Evolutionary conservation across 37 sponge, comb jelly and placozoan species (phyloP), one percentile per base, ranked within the genome.

Genomic region (Tethya wilhelma): DNA sequence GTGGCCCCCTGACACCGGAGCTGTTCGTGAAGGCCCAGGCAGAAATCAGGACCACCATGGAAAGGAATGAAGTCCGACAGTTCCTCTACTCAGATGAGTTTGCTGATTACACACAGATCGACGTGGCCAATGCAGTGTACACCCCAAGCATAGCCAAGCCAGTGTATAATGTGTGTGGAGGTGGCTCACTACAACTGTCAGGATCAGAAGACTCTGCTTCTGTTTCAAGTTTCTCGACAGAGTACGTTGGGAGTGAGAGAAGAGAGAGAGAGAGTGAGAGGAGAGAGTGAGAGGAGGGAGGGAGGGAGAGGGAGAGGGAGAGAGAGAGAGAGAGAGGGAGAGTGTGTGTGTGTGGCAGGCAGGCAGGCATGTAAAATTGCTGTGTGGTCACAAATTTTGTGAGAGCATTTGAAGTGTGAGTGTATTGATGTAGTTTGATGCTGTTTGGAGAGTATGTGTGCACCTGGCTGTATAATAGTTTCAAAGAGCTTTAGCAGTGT

Each of bases 191-290:
- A 14, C 88, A 76, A 31, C 81, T 81, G 32, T 80, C 82, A 0
- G 70, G 79, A 29, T 75, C 82, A 5, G 88, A 87, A 23, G 87
- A 87, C 58, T 87, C 88, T 1, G 74, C 81, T 32, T 81, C 81
- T 19, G 12, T 81, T 4, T 49, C 87, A 25, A 80, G 81, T 59
- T 77, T 44, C 74, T 62, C 79, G 7, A 71, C 86, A 6, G 86
- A 86, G 86, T 86, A 71, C 73, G 86, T 79, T 32, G 40, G 7
- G 11, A 30, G 71, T 71, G 53, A 8, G 71, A 32, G 6, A 25
- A 30, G 45, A 43, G 49, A 37, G 68, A 31, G 38, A 67, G 68
- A 67, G 68, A 37, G 68, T 8, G 45, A 23, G 71, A 22, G 71
- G 23, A 37, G 11, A 25, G 63, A n/a, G 38, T 12, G 44, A 42